Evolutionary conservation across 2,888 invertebrate genomes (phyloP), one percentile per base, ranked within the genome.

Genomic region (Andrena flavipes): DNA sequence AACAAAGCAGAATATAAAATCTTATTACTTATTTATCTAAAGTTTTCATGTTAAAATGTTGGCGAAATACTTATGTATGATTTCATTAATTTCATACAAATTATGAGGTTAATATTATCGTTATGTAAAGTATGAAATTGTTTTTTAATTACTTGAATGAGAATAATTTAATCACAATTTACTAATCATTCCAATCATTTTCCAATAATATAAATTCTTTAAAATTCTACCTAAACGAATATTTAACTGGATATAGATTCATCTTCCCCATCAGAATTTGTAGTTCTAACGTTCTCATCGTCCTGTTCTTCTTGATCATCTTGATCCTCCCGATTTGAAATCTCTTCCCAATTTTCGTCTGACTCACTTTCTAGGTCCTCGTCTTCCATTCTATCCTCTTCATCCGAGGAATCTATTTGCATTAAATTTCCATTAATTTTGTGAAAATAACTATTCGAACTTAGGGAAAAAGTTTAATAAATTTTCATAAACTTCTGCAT

Each of bases 311-410:
- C 74, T 29, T 83, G 74, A 2, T 91, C 91, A 54, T 91, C 91
- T 69, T 92, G 87, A 6, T 88, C 87, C 16, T 92, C 92, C 54
- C 90, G 89, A 83, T 93, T 92, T 0, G 93, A 93, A 60, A 92
- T 90, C 81, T 93, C 93, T 74, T 93, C 93, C 94, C 93, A 94
- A 84, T 91, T 91, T 10, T 93, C 92, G 60, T 92, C 93, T 0
- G 93, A 93, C 82, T 93, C 93, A 20, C 92, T 93, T 49, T 87
- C 91, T n/a, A 89, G 70, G 59, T 92, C 92, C 2, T 88, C 84
- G 72, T 92, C 93, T n/a, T 90, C 91, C 16, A 93, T 81, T 51
- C 91, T 92, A 2, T 88, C 89, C 42, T 90, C 92, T 51, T 93
- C 93, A 13, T 93, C 93, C 0, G 93, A 93, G n/a, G 93, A 93